Evolutionary conservation across 2,113 vertebrate genomes (phyloP).

Genomic region (Chloropsis cyanopogon): DNA sequence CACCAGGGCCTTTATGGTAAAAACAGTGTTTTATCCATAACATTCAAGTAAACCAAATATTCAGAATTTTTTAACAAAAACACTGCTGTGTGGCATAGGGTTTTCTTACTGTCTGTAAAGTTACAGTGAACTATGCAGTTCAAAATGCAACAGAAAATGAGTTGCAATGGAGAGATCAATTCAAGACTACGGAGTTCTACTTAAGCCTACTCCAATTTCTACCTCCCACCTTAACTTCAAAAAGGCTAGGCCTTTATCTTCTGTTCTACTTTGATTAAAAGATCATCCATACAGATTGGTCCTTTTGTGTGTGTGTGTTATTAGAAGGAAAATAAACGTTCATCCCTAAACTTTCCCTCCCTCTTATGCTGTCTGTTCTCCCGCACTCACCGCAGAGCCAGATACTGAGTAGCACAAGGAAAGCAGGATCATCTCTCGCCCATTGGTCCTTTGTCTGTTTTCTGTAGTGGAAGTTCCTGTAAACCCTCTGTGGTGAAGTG

Average conservation of each 20-base stretch:
- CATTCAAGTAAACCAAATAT: neutral
- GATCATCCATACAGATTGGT: neutral
- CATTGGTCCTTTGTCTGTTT: constrained; percentile 99
- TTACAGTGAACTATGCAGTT: neutral
- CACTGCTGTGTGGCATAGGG: rapidly evolving
- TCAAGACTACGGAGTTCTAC: neutral
- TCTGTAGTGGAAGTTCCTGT: constrained; percentile 97
- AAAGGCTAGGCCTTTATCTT: neutral
- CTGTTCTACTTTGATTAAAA: neutral
- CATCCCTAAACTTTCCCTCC: neutral
- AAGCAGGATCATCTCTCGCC: constrained; percentile 95
- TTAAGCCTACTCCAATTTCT: neutral
- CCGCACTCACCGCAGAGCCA: constrained; percentile 90
- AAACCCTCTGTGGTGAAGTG: constrained; percentile 94
- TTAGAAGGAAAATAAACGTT: rapidly evolving
- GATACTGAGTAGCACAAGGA: constrained; percentile 91
- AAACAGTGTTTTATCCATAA: neutral
- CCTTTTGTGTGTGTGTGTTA: neutral
- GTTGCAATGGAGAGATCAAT: neutral
- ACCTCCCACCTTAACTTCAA: neutral
- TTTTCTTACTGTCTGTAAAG: neutral
- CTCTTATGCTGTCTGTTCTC: neutral
- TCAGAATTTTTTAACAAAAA: neutral
- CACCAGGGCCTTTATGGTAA: neutral
- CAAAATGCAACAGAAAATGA: neutral